Percentiles rank a stretch among this genome's conserved stretches.
phyloP scores from a whole-genome alignment of 1,140 invertebrate species.

The Heliconius hermathena region DNA sequence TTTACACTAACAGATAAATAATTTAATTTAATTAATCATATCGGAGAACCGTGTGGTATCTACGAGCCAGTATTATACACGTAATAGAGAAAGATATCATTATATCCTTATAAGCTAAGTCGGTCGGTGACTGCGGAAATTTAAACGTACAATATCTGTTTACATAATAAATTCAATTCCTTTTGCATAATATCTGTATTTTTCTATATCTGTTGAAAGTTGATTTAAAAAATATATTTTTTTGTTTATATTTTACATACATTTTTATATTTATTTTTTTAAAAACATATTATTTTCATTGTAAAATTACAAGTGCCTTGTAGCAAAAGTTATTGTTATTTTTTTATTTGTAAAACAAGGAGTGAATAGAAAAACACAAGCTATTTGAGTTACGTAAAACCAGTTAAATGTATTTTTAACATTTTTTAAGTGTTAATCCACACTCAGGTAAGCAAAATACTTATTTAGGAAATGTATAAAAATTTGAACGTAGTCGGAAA shows the following conservation, averaged over 20 bases:
- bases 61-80: conserved; percentile 8
- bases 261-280: no score
- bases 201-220: not conserved
- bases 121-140: conserved; percentile 30
- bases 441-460: no score
- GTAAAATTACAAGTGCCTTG: not conserved
- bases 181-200: conserved; percentile 17
- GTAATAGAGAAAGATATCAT: conserved; percentile 31
- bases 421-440: no score
- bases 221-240: not conserved
- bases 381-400: not conserved
- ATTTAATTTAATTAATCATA: conserved; percentile 15
- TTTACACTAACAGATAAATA: not conserved
- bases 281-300: no score
- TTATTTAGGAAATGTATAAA: no score
- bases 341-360: not conserved
- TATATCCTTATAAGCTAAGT: conserved; percentile 35
- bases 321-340: not conserved
- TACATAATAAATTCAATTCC: conserved; percentile 30
- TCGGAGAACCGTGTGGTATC: not conserved
- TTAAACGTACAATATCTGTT: conserved; percentile 26
- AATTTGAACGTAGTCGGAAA: no score
- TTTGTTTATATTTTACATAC: not conserved
- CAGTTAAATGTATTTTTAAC: not conserved
- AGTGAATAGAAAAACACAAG: not conserved